Evolutionary conservation across 2,888 invertebrate species (phyloP), one percentile per base, ranked within the genome.

Genomic region (Drosophila formosana): DNA sequence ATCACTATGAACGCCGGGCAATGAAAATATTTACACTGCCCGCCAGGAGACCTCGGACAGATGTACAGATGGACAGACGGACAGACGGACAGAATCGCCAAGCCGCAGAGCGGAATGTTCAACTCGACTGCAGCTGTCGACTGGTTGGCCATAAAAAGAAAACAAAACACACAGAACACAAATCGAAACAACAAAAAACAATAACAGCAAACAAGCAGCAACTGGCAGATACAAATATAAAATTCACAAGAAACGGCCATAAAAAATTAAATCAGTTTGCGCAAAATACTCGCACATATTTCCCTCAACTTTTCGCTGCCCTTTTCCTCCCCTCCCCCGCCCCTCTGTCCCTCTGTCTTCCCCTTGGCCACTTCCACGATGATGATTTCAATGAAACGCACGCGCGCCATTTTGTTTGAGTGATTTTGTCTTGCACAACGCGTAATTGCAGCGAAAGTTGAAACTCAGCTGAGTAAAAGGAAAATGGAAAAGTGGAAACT

Each of bases 241-340:
- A 86, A 82, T 76, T 88, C 75, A 79, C 81, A 85, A 82, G 86
- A 65, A 70, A 55, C 64, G 53, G 52, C 50, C 72, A 85, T 87
- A 87, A 87, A 88, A 88, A 88, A 85, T 88, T 85, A 85, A 85
- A 85, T 81, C 89, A 81, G 87, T 79, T 84, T 85, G 88, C 69
- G 65, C 63, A 82, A 84, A 87, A 84, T 72, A 79, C 82, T 82
- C 72, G 65, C 71, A 84, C 76, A 80, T 79, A 81, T 87, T 79
- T 82, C 63, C 55, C 72, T 66, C 53, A 60, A 78, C 71, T 80
- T 69, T 73, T 32, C 6, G 3, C 9, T n/a, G 18, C 46, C 18
- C 41, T 34, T 47, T n/a, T 61, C 47, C 47, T 8, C 60, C 47
- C 47, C 13, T 18, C 9, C 18, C 6, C 18, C 23, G 28, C 23